These are phyloP conservation scores for Propithecus deckenii DNA, from an alignment of 2,797 vertebrate genomes.

Conservation along the genomic window DNA sequence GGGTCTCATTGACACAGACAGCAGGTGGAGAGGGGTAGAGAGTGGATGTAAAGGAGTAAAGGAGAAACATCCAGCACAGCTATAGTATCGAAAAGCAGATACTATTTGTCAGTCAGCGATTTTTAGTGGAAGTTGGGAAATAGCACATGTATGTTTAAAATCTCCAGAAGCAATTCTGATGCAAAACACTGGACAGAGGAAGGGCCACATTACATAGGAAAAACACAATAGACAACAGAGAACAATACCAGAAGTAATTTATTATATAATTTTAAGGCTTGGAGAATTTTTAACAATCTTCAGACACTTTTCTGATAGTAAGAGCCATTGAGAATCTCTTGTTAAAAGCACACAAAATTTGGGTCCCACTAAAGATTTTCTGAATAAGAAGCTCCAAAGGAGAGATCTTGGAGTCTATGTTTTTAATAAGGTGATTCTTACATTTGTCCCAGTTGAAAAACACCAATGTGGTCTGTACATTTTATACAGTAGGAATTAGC, in stretches of 20 bases:
- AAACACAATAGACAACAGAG: not conserved
- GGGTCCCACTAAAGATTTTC: not conserved
- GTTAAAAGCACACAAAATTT: not conserved
- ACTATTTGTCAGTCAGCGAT: not conserved
- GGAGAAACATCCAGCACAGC: not conserved
- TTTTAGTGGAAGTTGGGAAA: not conserved
- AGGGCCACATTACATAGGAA: not conserved
- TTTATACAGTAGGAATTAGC: not conserved
- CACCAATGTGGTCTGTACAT: not conserved
- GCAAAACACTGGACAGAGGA: not conserved
- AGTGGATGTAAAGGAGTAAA: not conserved
- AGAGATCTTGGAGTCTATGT: not conserved
- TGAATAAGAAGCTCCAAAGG: not conserved
- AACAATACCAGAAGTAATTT: not conserved
- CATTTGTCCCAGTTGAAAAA: not conserved
- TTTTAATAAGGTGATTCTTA: not conserved
- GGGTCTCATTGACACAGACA: not conserved
- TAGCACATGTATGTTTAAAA: not conserved
- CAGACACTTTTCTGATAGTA: not conserved
- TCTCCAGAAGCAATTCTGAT: not conserved
- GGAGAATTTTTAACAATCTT: not conserved
- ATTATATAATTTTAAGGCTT: not conserved
- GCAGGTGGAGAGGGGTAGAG: not conserved
- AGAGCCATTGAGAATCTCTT: not conserved
- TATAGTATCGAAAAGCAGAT: not conserved